Base-by-base conservation (phyloP, 2,113 vertebrate genomes). In the Gorsachius goisagi region DNA sequence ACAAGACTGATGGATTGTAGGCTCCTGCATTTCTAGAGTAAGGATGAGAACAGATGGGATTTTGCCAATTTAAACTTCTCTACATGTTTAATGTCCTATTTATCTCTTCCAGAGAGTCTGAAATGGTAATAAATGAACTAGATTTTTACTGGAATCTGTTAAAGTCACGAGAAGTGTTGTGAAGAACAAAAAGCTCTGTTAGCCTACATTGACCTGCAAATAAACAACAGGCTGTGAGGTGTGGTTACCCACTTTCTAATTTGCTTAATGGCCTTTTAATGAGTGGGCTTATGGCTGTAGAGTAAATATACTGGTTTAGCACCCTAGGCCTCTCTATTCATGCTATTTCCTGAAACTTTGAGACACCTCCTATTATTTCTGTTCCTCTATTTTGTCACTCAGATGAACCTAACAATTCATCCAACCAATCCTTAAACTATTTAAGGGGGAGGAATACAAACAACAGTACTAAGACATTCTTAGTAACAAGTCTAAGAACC, bases 31-130 rank as follows among this genome's bases (percentile, higher is more conserved):
- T 96, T 95, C 91, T 88, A 91, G 71, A 55, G 86, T 71, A 96
- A 76, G 74, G 74, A 85, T 30, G 58, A 41, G 94, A 96, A 97
- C 96, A 97, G 96, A 97, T 97, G 97, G 95, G 92, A 85, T 96
- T 95, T 97, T 96, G 95, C 96, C 96, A 96, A 79, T 96, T 97
- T 95, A 97, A 97, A 95, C 96, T 93, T 92, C 90, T 93, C 77
- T 96, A 95, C 91, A 95, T 92, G 94, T 95, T 96, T 96, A 96
- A 97, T 96, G 94, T 93, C 81, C 89, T 97, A 91, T 97, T 97
- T 95, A 95, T 96, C 97, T 95, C 89, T 97, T 95, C 92, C 94
- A 96, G 62, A 66, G 92, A 94, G 97, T 84, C 81, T 95, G 96
- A 92, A 97, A 96, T 94, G 87, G 92, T 93, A 96, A 95, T 96